phyloP scores from a whole-genome alignment of 2,797 vertebrate species.

The Cottoperca gobio region DNA sequence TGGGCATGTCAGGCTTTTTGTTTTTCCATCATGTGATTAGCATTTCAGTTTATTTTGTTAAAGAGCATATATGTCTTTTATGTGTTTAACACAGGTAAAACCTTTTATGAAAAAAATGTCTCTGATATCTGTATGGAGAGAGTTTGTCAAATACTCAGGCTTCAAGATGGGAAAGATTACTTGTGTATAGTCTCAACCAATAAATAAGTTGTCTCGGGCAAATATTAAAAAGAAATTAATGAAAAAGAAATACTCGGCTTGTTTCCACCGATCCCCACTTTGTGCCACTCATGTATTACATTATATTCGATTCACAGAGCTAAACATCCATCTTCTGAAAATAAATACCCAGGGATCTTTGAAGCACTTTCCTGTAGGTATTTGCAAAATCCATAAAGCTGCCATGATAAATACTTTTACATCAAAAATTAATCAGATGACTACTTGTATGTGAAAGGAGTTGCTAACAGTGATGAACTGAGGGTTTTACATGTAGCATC shows the following conservation, averaged over 20 bases:
- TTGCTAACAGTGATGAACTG: too few relatives aligned
- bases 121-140: slow-evolving; percentile 50
- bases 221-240: slow-evolving; percentile 78
- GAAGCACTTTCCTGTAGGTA: too few relatives aligned
- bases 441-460: too few relatives aligned
- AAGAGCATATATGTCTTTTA: slow-evolving; percentile 46
- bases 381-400: too few relatives aligned
- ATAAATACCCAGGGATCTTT: too few relatives aligned
- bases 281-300: neutral
- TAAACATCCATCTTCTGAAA: neutral
- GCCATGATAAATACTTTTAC: too few relatives aligned
- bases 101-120: slow-evolving; percentile 57
- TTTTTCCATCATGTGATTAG: slow-evolving; percentile 35
- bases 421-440: too few relatives aligned
- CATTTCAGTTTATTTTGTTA: slow-evolving; percentile 55
- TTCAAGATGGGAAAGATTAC: slow-evolving; percentile 69
- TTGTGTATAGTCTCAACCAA: slow-evolving; percentile 80
- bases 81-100: slow-evolving; percentile 53
- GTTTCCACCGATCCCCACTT: neutral
- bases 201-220: slow-evolving; percentile 73
- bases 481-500: neutral
- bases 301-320: neutral
- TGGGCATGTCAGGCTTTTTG: slow-evolving; percentile 44
- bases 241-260: slow-evolving; percentile 13
- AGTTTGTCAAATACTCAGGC: slow-evolving; percentile 76